These are phyloP conservation scores for Tuta absoluta DNA, from an alignment of 2,888 invertebrate species.

Conservation along the genomic window DNA sequence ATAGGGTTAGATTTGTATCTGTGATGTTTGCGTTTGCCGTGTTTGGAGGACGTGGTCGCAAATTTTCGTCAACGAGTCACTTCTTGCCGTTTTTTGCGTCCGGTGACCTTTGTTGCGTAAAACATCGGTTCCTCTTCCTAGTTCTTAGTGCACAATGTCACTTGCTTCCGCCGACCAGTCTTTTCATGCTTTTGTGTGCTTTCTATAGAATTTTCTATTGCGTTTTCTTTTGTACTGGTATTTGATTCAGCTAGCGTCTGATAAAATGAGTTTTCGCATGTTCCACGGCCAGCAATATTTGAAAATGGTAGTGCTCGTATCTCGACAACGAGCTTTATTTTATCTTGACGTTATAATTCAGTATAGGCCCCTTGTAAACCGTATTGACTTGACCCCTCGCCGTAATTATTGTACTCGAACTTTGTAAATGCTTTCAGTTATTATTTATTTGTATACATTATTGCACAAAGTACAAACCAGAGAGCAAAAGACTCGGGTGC, in stretches of 20 bases:
- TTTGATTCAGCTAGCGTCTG: neutral
- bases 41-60: constrained; percentile 40
- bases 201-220: constrained; percentile 20
- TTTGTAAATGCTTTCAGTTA: too few species aligned
- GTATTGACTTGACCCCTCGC: too few species aligned
- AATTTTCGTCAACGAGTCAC: constrained; percentile 50
- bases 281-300: neutral
- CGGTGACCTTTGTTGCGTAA: constrained; percentile 66
- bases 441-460: too few species aligned
- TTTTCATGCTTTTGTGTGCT: constrained; percentile 29
- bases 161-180: constrained; percentile 57
- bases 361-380: too few species aligned
- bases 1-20: constrained; percentile 15
- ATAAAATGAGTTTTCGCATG: neutral
- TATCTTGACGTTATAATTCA: too few species aligned
- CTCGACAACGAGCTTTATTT: too few species aligned
- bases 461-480: too few species aligned
- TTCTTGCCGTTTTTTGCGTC: constrained; percentile 53
- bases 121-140: constrained; percentile 72
- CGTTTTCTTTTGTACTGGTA: constrained; percentile 4
- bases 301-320: neutral
- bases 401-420: too few species aligned
- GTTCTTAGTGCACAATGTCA: constrained; percentile 52
- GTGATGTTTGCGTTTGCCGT: neutral
- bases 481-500: too few species aligned